A percentile compares a stretch with the other conserved stretches of the same genome.
These are phyloP conservation scores for Mylabris sibirica DNA, from an alignment of 2,888 invertebrate genomes.

Conservation along the genomic window DNA sequence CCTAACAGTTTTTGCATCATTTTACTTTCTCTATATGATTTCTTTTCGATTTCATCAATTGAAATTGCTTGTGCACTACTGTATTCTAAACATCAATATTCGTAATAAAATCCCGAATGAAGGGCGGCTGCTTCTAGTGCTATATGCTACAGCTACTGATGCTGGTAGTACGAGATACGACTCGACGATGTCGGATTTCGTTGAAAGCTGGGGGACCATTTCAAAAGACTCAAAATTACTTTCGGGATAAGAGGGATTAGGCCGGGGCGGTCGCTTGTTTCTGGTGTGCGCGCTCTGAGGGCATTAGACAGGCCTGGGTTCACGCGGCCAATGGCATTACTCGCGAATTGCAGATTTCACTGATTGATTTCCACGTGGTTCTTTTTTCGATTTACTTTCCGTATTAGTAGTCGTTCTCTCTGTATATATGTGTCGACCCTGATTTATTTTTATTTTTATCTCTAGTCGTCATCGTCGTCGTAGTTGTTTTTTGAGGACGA, in stretches of 20 bases:
- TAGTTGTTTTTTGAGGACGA: constrained; percentile 2
- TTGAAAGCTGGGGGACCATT: constrained; percentile 62
- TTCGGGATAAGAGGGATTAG: constrained; percentile 71
- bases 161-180: constrained; percentile 58
- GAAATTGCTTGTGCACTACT: not conserved
- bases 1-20: not conserved
- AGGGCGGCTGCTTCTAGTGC: constrained; percentile 7
- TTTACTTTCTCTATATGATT: not conserved
- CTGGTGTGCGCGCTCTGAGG: constrained; percentile 50
- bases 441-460: not conserved
- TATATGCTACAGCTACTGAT: constrained; percentile 13
- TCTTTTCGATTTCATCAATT: not conserved
- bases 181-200: constrained; percentile 56
- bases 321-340: constrained; percentile 57
- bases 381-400: constrained; percentile 44
- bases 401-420: constrained; percentile 31
- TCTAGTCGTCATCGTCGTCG: not conserved
- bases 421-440: constrained; percentile 10
- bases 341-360: constrained; percentile 56
- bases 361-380: constrained; percentile 48
- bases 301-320: constrained; percentile 58
- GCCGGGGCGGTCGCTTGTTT: constrained; percentile 61
- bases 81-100: not conserved
- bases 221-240: constrained; percentile 72
- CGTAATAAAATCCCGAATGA: constrained; percentile 13